These are phyloP conservation scores for Alexandromys fortis DNA, from an alignment of 2,113 vertebrate species.

Conservation along the genomic window DNA sequence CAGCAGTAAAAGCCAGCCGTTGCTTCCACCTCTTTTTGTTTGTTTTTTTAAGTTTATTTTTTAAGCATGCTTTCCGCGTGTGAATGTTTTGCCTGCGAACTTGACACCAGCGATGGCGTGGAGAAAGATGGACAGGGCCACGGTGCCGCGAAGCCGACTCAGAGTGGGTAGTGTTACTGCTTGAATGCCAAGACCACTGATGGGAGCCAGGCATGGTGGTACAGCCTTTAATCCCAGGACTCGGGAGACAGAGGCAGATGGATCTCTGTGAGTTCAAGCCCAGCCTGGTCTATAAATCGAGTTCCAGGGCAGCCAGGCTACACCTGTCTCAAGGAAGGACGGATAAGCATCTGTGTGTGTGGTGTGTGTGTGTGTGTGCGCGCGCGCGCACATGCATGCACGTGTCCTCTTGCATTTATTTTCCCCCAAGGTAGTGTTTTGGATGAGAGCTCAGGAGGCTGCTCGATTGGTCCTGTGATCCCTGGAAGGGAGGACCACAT, in stretches of 20 bases:
- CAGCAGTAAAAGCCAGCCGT: neutral
- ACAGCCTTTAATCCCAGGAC: neutral
- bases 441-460: neutral
- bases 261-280: neutral
- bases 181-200: neutral
- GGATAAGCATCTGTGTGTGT: neutral
- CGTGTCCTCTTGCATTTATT: no score
- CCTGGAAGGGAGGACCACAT: neutral
- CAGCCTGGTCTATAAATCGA: neutral
- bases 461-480: neutral
- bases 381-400: no score
- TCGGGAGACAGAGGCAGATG: neutral
- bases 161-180: neutral
- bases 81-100: neutral
- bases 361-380: neutral
- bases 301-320: neutral
- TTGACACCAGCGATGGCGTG: no score
- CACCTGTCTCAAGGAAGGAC: neutral
- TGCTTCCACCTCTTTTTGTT: neutral
- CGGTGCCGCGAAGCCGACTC: neutral
- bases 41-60: neutral
- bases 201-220: neutral
- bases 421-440: neutral
- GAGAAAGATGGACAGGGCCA: neutral
- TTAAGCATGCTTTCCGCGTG: neutral